Percentiles rank a stretch among this genome's conserved stretches.
phyloP scores from a whole-genome alignment of 1,140 invertebrate genomes.

The Bombus affinis region DNA sequence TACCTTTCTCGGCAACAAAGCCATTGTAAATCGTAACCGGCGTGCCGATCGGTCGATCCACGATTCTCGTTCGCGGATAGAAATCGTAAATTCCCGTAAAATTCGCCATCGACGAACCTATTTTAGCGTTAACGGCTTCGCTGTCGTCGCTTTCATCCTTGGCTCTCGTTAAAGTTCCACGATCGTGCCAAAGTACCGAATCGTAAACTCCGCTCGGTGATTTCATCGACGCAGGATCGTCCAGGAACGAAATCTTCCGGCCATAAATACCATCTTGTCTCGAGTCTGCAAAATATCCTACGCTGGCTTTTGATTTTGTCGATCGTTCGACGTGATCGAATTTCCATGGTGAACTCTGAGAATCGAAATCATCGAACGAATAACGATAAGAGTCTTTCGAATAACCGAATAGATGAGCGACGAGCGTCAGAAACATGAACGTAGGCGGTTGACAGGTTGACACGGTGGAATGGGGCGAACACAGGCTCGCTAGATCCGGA shows the following conservation, averaged over 20 bases:
- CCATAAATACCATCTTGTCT: rapidly evolving
- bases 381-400: constrained; percentile 75
- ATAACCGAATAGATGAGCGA: constrained; percentile 84
- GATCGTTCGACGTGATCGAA: not conserved
- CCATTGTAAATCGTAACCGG: not conserved
- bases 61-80: not conserved
- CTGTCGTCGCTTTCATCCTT: constrained; percentile 40
- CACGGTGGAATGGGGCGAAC: constrained; percentile 80
- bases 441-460: constrained; percentile 84
- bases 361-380: constrained; percentile 24
- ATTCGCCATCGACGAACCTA: not conserved
- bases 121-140: not conserved
- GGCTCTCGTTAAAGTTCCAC: too few relatives aligned
- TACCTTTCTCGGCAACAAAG: not conserved
- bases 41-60: not conserved
- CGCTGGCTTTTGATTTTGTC: too few relatives aligned
- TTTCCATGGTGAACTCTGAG: not conserved
- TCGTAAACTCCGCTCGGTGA: not conserved
- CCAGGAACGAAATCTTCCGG: not conserved
- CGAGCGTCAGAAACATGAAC: constrained; percentile 83
- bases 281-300: too few relatives aligned
- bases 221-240: not conserved
- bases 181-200: not conserved
- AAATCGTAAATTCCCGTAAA: not conserved
- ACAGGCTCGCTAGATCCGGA: constrained; percentile 83